Percentiles rank a stretch among this genome's conserved stretches.
Conservation (phyloP, 2,797 vertebrate genomes). For the Sebastes taczanowskii region DNA sequence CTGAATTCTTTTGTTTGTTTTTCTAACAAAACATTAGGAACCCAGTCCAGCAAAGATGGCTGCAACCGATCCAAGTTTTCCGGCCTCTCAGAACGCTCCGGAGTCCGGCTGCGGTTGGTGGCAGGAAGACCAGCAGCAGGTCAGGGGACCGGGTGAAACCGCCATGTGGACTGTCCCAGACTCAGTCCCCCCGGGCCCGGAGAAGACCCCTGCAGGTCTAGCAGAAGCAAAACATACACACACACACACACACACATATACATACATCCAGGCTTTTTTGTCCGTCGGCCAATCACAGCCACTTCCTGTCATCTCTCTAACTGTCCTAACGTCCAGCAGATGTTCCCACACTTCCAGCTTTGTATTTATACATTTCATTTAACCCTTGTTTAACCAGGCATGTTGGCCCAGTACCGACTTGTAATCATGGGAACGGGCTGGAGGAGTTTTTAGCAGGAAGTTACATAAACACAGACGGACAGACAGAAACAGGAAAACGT, state of each 20-base stretch:
- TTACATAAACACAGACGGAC: neutral
- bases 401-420: neutral
- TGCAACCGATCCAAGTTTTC: constrained; percentile 56
- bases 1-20: neutral
- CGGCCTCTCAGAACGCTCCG: constrained; percentile 12
- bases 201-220: constrained; percentile 65
- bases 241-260: constrained; percentile 7
- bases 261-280: constrained; percentile 25
- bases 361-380: constrained; percentile 20
- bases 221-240: constrained; percentile 36
- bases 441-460: constrained; percentile 34
- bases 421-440: constrained; percentile 3
- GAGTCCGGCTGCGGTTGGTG: constrained; percentile 42
- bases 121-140: constrained; percentile 63
- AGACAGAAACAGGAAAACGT: constrained; percentile 9
- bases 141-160: constrained; percentile 39
- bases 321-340: constrained; percentile 57
- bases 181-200: constrained; percentile 19
- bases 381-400: constrained; percentile 2
- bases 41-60: constrained; percentile 79
- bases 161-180: constrained; percentile 56
- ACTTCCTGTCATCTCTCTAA: constrained; percentile 50
- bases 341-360: constrained; percentile 41
- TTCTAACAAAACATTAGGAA: constrained; percentile 50
- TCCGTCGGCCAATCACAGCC: constrained; percentile 33